phyloP scores from a whole-genome alignment of 2,888 invertebrate species.

The Caenorhabditis becei region DNA sequence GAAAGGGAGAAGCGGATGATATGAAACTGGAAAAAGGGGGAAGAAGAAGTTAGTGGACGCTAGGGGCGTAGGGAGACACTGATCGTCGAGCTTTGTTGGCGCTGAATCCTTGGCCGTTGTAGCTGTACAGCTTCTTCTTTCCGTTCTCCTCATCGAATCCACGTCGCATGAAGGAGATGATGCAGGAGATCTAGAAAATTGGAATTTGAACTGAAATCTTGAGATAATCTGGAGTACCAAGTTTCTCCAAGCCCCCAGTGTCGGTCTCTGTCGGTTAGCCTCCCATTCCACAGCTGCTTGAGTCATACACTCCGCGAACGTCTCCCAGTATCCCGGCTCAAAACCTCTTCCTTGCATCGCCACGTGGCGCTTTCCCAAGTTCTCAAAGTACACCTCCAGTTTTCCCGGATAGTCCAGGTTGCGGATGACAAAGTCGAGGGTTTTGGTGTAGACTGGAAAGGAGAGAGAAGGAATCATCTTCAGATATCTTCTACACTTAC shows the following conservation, averaged over 20 bases:
- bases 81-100: slow-evolving; percentile 47
- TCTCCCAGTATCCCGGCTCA: slow-evolving; percentile 82
- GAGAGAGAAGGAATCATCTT: neutral
- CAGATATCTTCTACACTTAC: slow-evolving; percentile 32
- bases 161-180: slow-evolving; percentile 79
- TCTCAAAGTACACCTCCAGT: slow-evolving; percentile 77
- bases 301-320: slow-evolving; percentile 80
- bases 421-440: slow-evolving; percentile 78
- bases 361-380: slow-evolving; percentile 78
- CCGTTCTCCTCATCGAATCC: slow-evolving; percentile 79
- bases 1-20: neutral
- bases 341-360: slow-evolving; percentile 77
- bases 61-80: slow-evolving; percentile 49
- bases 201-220: neutral
- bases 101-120: slow-evolving; percentile 43
- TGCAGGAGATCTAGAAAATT: slow-evolving; percentile 72
- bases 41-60: slow-evolving; percentile 36
- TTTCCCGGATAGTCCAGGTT: slow-evolving; percentile 78
- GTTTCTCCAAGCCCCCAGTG: slow-evolving; percentile 77
- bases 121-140: slow-evolving; percentile 57
- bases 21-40: slow-evolving; percentile 5
- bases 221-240: slow-evolving; percentile 62
- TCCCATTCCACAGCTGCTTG: slow-evolving; percentile 80
- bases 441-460: slow-evolving; percentile 73
- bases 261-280: slow-evolving; percentile 74